Base-by-base conservation (phyloP, 2,113 vertebrate species). In the Tychaedon coryphoeus region DNA sequence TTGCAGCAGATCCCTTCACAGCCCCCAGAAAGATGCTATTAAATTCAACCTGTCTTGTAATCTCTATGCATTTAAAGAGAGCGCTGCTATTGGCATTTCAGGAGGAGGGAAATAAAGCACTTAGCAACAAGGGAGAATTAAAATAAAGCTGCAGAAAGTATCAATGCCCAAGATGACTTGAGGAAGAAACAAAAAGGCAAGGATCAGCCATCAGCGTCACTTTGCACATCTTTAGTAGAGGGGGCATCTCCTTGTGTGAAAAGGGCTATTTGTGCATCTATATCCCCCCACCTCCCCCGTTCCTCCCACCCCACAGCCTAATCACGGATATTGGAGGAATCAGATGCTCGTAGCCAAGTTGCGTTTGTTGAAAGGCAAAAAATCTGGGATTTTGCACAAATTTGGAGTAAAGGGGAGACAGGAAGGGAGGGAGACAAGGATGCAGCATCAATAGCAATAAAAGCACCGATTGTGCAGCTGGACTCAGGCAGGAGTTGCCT, bases 381-480 rank as follows among this genome's bases (percentile, higher is more conserved):
- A 64, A 75, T 19, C 36, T 19, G 45, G 31, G 58, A 70, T 92
- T 33, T 42, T n/a, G 48, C 77, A 87, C 28, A 72, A 50, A 95
- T 86, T 73, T 56, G 58, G 64, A 53, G 79, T 65, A 79, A 93
- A 87, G 61, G 38, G 69, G 12, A 89, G n/a, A 61, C 34, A 77
- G 71, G 82, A 82, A 81, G 34, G 40, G 71, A 74, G 29, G 53
- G 48, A 82, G 34, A 45, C 64, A 45, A 34, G 38, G 85, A 50
- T 77, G 75, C 82, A 93, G 70, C 83, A 91, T 40, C 74, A 90
- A 97, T 60, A 92, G 95, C 79, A 75, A 96, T 95, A 96, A 96
- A 97, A 96, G 83, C 95, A 73, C 38, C 33, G 40, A 88, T 92
- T 94, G 94, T 97, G 82, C 75, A 57, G 90, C 87, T 85, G 57